phyloP scores from a whole-genome alignment of 2,797 vertebrate genomes.

The Diplodus sargus region DNA sequence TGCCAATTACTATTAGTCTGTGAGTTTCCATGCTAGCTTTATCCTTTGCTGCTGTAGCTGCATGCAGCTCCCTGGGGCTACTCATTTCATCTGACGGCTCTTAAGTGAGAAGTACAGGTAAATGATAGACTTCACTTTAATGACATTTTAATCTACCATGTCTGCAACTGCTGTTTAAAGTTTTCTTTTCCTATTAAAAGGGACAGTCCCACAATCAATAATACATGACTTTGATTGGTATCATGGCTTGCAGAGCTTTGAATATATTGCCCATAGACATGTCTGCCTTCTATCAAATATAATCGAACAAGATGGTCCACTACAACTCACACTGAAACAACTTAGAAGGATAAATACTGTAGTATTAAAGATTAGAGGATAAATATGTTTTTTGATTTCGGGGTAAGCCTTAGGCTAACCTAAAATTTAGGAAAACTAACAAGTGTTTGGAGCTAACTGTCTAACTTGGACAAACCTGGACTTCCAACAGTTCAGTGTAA shows the following conservation, averaged over 20 bases:
- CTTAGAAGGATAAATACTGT: too few relatives aligned
- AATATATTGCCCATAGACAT: too few relatives aligned
- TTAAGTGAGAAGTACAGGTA: slow-evolving; percentile 18
- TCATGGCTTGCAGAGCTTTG: too few relatives aligned
- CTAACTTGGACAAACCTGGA: neutral
- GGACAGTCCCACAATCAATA: too few relatives aligned
- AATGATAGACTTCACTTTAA: slow-evolving; percentile 6
- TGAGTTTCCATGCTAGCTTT: slow-evolving; percentile 10
- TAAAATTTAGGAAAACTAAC: neutral
- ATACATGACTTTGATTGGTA: too few relatives aligned
- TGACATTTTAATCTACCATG: neutral
- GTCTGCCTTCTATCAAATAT: too few relatives aligned
- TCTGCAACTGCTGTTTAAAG: slow-evolving; percentile 11
- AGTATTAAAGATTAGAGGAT: too few relatives aligned
- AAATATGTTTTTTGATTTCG: too few relatives aligned
- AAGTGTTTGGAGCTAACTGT: neutral
- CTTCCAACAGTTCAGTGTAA: neutral
- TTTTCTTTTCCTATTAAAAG: neutral
- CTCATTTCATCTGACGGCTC: slow-evolving; percentile 19
- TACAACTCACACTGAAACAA: too few relatives aligned
- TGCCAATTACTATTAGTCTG: slow-evolving; percentile 20
- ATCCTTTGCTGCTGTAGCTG: slow-evolving; percentile 16
- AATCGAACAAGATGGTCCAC: too few relatives aligned
- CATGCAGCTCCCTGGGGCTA: slow-evolving; percentile 20
- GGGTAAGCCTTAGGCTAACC: neutral